Evolutionary conservation across 2,888 invertebrate genomes (phyloP), one percentile per base, ranked within the genome.

Genomic region (Octonoba sinensis): DNA sequence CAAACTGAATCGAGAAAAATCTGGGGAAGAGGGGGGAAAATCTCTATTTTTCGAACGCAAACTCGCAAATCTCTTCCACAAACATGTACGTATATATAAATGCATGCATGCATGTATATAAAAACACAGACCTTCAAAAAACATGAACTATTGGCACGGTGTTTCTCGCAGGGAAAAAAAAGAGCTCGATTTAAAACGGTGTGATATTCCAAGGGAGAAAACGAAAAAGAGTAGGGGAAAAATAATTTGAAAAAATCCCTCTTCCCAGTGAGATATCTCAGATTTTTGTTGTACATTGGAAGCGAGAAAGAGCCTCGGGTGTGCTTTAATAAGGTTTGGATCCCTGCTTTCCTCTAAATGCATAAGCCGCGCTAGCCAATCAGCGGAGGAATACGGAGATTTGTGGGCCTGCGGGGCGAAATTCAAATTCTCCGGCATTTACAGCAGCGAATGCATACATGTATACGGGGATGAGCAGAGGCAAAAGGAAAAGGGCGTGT

Each of bases 381-480:
- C 76, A 76, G 76, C 36, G 27, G 69, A n/a, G 69, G 24, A 69
- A 20, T 57, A 44, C 57, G 60, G 60, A 69, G 69, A 69, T 73
- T 73, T 65, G 64, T 24, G 56, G 56, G 73, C 76, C 73, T 62
- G 65, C 66, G 56, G 74, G 74, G 74, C 74, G 57, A 74, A 74
- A 74, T 74, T 74, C 74, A 74, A 74, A 74, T 74, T 64, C 69
- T 36, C 24, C 36, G 69, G 69, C 69, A 76, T 54, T 67, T 76
- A 69, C 76, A 60, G 57, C 51, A 54, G 22, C 51, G 76, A 60
- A 76, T 76, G 76, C 76, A 76, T 76, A 76, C 76, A 76, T 76
- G 76, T 76, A 69, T 76, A 69, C 46, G 56, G 44, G 75, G 66
- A 75, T 75, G 75, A 75, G 59, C 46, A 27, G 65, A 22, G 18